These are phyloP conservation scores for Thalassarche chlororhynchos DNA, from an alignment of 2,113 vertebrate genomes.

Conservation along the genomic window DNA sequence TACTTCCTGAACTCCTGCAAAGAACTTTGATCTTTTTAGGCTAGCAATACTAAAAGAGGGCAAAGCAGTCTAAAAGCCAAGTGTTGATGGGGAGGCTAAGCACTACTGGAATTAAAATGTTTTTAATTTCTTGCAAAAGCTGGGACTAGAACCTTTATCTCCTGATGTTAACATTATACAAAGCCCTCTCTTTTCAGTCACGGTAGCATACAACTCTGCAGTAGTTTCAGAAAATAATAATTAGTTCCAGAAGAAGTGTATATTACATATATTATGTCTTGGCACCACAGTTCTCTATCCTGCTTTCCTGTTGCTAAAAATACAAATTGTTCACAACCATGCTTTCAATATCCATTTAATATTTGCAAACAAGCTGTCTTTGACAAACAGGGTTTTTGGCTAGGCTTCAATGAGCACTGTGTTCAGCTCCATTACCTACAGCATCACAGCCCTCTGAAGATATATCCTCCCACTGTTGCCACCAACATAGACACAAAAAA, in stretches of 20 bases:
- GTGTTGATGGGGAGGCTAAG: background rate
- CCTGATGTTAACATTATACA: background rate
- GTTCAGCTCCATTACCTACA: background rate
- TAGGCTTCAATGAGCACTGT: background rate
- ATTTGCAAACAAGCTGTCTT: conserved; percentile 14
- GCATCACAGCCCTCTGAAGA: background rate
- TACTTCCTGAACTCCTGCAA: background rate
- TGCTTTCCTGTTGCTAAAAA: conserved; percentile 19
- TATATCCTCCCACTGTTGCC: background rate
- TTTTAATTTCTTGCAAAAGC: background rate
- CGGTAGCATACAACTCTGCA: background rate
- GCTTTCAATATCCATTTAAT: conserved; percentile 10
- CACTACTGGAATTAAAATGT: background rate
- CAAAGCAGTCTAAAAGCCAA: background rate
- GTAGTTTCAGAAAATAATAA: background rate
- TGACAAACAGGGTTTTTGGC: background rate
- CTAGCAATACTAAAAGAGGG: background rate
- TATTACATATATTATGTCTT: background rate
- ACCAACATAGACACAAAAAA: background rate
- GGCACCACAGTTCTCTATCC: background rate
- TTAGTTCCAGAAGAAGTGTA: background rate
- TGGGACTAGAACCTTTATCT: background rate
- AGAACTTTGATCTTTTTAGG: background rate
- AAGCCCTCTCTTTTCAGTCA: background rate
- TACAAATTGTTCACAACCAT: background rate